Percentiles rank a stretch among this genome's conserved stretches.
phyloP scores from a whole-genome alignment of 2,797 vertebrate species.

The Smutsia temminckii region DNA sequence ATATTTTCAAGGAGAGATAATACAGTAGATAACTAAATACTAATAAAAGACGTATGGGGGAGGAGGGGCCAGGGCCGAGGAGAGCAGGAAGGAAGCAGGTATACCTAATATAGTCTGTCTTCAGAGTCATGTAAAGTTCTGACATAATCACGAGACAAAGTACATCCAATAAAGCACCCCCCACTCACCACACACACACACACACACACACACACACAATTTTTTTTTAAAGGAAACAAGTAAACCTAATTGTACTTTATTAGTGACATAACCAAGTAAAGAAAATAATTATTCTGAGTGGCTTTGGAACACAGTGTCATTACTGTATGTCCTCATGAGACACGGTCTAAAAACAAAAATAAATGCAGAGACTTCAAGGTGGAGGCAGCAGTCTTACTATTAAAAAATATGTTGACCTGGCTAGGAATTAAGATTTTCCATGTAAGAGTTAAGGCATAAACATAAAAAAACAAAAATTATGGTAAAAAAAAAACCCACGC shows the following conservation, averaged over 20 bases:
- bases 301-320: neutral
- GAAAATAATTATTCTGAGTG: neutral
- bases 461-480: neutral
- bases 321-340: neutral
- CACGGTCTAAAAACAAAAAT: neutral
- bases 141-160: neutral
- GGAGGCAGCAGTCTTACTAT: neutral
- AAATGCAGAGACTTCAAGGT: neutral
- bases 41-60: neutral
- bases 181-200: neutral
- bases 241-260: neutral
- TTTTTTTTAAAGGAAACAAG: neutral
- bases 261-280: neutral
- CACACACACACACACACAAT: neutral
- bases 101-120: neutral
- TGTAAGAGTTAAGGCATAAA: neutral
- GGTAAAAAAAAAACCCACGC: neutral
- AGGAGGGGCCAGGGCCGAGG: neutral
- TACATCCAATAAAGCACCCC: neutral
- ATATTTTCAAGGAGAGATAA: neutral
- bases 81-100: neutral
- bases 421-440: constrained; percentile 8
- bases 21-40: neutral
- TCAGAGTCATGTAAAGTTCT: neutral
- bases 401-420: neutral